Evolutionary conservation across 2,113 vertebrate species (phyloP).

Genomic region (Phycodurus eques): DNA sequence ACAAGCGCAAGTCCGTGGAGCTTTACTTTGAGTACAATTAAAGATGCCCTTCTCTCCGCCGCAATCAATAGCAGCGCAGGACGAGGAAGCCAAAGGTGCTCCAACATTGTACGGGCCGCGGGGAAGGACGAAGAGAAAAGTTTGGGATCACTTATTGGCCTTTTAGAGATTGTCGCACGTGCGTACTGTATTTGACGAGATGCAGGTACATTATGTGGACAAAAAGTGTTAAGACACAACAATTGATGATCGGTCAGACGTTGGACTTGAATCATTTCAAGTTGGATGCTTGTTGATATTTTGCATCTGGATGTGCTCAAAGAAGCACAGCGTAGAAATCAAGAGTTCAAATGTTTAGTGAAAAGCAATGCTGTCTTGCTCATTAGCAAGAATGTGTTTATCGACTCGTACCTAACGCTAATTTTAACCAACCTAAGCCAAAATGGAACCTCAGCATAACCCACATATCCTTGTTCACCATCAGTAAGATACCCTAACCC

Average conservation of each 20-base stretch:
- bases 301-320: no score
- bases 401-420: background rate
- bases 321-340: background rate
- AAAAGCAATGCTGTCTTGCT: no score
- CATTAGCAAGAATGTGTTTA: background rate
- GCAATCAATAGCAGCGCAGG: slow-evolving; percentile 41
- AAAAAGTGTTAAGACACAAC: no score
- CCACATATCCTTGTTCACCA: no score
- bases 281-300: no score
- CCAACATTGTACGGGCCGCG: slow-evolving; percentile 3
- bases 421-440: no score
- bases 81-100: slow-evolving; percentile 14
- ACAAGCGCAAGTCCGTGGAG: slow-evolving; percentile 26
- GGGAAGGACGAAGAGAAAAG: slow-evolving; percentile 8
- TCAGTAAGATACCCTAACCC: no score
- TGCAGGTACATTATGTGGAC: no score
- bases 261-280: no score
- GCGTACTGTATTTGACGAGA: no score
- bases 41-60: slow-evolving; percentile 48
- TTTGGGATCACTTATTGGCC: slow-evolving; percentile 38
- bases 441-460: no score
- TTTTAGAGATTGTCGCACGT: slow-evolving; percentile 12
- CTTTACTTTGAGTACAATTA: slow-evolving; percentile 57
- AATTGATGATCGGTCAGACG: no score
- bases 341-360: background rate